Evolutionary conservation across 1,140 invertebrate species (phyloP), one percentile per base, ranked within the genome.

Genomic region (Diabrotica virgifera): DNA sequence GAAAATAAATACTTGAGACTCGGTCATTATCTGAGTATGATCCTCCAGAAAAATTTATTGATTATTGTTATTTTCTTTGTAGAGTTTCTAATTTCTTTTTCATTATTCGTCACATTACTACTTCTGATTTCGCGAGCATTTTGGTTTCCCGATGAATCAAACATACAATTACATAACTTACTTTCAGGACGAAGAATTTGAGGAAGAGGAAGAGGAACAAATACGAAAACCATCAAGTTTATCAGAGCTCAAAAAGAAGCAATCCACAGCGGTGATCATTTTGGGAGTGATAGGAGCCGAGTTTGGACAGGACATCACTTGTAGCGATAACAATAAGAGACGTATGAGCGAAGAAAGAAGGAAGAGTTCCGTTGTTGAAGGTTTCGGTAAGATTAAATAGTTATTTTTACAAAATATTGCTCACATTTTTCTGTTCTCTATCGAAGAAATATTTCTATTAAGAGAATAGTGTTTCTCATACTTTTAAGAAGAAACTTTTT

Each of bases 241-340:
- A 0, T 89, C 90, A 0, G 94, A 99, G 81, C 82, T 95, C 40
- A 93, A 95, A 66, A 84, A 96, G 8, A 97, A 97, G 74, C 96
- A 99, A 80, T 95, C 95, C 0, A 99, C 96, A 0, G 95, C 97
- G 0, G 95, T 99, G 0, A 95, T 99, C 0, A 80, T 99, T 50
- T 79, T 99, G 14, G 97, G 96, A 0, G 96, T 99, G 0, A 96
- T 99, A 62, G 97, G 97, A 0, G 94, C 96, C 0, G 96, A 99
- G 80, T 99, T 99, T 81, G 96, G 97, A 0, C 94, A 97, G 76
- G 95, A 93, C 73, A 90, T 93, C 53, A 85, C 86, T 10, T 59
- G 65, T 50, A 85, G 85, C 13, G 85, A 87, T 70, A 76, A 67
- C 76, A 40, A 84, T 58, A 83, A 81, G 61, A 83, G 81, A 58